Percentiles rank a stretch among this genome's conserved stretches.
Conservation (phyloP, 2,113 vertebrate species). For the Illadopsis cleaveri region DNA sequence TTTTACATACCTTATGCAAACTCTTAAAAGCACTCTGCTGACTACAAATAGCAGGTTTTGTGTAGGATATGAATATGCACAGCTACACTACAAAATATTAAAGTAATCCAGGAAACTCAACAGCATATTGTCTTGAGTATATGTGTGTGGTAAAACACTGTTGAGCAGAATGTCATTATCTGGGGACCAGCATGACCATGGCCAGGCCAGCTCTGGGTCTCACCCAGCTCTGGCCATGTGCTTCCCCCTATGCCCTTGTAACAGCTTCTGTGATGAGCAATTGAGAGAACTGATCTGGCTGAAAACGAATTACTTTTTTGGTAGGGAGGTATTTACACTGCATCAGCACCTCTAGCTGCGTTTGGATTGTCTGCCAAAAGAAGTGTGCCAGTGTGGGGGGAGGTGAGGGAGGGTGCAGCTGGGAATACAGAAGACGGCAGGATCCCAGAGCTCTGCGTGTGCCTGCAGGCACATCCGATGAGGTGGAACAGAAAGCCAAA, state of each 20-base stretch:
- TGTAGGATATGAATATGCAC: not conserved
- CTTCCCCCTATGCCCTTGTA: not conserved
- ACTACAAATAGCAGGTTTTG: not conserved
- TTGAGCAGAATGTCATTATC: not conserved
- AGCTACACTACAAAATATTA: not conserved
- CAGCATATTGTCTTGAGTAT: not conserved
- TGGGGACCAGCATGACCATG: accelerated
- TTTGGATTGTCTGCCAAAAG: not conserved
- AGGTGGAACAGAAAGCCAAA: not conserved
- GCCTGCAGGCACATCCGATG: not conserved
- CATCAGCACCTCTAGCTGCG: not conserved
- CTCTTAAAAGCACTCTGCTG: not conserved
- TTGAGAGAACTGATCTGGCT: not conserved
- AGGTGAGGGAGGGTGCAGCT: not conserved
- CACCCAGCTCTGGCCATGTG: not conserved
- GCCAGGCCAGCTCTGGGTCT: not conserved
- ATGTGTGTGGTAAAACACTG: not conserved
- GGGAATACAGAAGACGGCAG: not conserved
- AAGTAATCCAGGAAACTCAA: not conserved
- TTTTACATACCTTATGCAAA: not conserved
- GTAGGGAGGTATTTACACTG: not conserved
- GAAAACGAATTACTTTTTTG: not conserved
- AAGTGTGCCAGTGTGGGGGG: not conserved
- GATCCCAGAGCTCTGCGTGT: accelerated
- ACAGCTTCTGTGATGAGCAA: not conserved